These are phyloP conservation scores for Diadegma fenestrale DNA, from an alignment of 2,888 invertebrate genomes.

Conservation along the genomic window DNA sequence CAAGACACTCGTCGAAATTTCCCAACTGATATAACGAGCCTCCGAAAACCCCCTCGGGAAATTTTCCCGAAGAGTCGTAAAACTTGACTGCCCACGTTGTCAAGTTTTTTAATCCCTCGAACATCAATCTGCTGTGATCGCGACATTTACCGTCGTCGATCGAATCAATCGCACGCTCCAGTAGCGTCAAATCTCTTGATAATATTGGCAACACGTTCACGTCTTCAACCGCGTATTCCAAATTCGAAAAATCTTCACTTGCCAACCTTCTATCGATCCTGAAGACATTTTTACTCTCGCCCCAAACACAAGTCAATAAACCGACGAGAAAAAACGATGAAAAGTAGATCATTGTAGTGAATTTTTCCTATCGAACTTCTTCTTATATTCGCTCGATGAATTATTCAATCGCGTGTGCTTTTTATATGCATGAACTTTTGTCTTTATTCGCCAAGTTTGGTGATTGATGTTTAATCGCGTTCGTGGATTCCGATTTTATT, in stretches of 20 bases:
- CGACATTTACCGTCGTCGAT: conserved; percentile 74
- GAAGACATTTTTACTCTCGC: conserved; percentile 54
- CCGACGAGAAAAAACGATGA: not conserved
- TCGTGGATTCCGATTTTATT: not conserved
- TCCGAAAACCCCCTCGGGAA: conserved; percentile 89
- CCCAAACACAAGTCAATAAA: conserved; percentile 12
- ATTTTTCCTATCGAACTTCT: conserved; percentile 9
- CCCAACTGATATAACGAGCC: conserved; percentile 90
- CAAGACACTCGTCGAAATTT: conserved; percentile 90
- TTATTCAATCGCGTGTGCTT: not conserved
- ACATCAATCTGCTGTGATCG: conserved; percentile 73
- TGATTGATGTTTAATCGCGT: not conserved
- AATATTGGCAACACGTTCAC: conserved; percentile 72
- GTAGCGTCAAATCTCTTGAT: conserved; percentile 71
- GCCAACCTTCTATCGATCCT: conserved; percentile 44
- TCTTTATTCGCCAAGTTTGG: not conserved
- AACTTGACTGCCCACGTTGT: conserved; percentile 82
- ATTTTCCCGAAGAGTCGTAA: conserved; percentile 91
- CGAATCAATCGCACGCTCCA: conserved; percentile 71
- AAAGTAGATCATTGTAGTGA: conserved; percentile 20
- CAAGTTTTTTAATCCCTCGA: conserved; percentile 72
- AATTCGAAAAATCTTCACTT: conserved; percentile 32
- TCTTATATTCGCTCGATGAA: conserved; percentile 6
- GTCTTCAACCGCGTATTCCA: conserved; percentile 67
- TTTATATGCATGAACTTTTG: not conserved